Percentiles rank a stretch among this genome's conserved stretches.
Evolutionary conservation across 2,113 vertebrate species (phyloP).

Genomic region (Corythaeola cristata): DNA sequence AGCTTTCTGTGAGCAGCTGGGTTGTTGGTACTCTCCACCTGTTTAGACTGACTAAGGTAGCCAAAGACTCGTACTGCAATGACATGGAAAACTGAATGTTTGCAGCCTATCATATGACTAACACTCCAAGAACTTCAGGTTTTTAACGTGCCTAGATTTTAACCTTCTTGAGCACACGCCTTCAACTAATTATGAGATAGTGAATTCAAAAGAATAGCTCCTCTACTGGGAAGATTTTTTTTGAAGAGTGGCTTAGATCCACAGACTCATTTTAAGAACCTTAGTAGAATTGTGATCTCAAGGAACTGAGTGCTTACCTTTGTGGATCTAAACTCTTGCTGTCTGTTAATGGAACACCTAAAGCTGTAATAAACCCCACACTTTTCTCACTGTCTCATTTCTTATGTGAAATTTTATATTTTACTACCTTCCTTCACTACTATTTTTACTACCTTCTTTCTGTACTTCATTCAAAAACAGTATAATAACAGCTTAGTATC

Average conservation of each 20-base stretch:
- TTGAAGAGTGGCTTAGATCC: neutral
- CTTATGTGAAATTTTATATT: neutral
- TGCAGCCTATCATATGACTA: neutral
- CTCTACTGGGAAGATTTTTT: neutral
- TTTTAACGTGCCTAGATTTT: neutral
- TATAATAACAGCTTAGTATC: neutral
- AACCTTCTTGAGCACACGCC: neutral
- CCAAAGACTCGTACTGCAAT: neutral
- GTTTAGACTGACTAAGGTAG: neutral
- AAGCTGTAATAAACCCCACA: neutral
- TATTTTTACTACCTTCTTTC: neutral
- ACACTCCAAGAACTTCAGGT: neutral
- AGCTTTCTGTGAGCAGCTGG: neutral
- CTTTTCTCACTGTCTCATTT: neutral
- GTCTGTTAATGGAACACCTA: neutral
- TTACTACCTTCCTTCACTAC: neutral
- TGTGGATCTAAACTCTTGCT: neutral
- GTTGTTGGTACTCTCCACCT: neutral
- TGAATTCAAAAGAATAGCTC: neutral
- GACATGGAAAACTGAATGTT: neutral
- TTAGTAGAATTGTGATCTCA: neutral
- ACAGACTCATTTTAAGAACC: neutral
- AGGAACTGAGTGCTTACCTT: neutral
- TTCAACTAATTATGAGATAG: neutral
- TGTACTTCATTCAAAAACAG: neutral